A percentile compares a stretch with the other conserved stretches of the same genome.
Conservation (phyloP, 2,797 vertebrate species). For the Artibeus lituratus region DNA sequence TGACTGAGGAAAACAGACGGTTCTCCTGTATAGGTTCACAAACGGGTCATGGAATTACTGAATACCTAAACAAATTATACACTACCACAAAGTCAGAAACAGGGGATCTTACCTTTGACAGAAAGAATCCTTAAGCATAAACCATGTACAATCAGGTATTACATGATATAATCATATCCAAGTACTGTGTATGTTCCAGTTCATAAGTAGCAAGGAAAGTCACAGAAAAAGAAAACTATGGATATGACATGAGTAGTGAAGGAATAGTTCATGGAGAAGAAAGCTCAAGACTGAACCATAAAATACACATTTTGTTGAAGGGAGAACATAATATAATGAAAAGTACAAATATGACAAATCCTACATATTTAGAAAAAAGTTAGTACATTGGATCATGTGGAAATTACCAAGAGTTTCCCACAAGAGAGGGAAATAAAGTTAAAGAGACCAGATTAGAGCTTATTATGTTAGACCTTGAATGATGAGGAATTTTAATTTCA, state of each 20-base stretch:
- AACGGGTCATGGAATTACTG: not conserved
- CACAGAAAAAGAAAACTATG: not conserved
- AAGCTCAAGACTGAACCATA: not conserved
- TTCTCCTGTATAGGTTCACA: not conserved
- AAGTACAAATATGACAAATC: not conserved
- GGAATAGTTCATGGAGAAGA: not conserved
- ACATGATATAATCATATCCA: not conserved
- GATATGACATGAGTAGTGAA: not conserved
- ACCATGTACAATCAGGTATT: not conserved
- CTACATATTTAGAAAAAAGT: not conserved
- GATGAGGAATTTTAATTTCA: conserved; percentile 16
- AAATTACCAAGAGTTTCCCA: not conserved
- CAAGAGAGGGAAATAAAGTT: not conserved
- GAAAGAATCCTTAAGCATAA: conserved; percentile 13
- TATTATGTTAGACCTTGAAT: not conserved
- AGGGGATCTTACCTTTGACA: not conserved
- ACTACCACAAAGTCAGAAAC: not conserved
- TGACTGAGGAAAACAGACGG: not conserved
- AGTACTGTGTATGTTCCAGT: not conserved
- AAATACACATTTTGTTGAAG: not conserved
- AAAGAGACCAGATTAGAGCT: not conserved
- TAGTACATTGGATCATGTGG: not conserved
- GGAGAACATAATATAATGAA: not conserved
- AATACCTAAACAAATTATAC: not conserved
- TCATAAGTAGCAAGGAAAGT: not conserved